phyloP scores from a whole-genome alignment of 2,113 vertebrate species.

The Gnathochromis pfefferi region DNA sequence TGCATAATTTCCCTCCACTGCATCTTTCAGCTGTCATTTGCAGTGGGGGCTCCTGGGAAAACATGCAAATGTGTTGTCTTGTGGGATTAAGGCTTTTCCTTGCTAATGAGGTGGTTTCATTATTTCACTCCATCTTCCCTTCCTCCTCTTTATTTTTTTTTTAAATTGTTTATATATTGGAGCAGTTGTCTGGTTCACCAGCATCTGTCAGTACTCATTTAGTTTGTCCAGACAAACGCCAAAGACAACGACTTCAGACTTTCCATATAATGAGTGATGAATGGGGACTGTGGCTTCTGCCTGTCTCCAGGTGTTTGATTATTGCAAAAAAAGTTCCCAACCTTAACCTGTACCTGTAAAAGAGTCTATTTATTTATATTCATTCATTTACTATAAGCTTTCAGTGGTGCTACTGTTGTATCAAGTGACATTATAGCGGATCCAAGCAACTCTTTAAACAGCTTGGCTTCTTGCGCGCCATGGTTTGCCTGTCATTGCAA shows the following conservation, averaged over 20 bases:
- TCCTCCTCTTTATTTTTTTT: background rate
- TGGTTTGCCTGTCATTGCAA: constrained; percentile 43
- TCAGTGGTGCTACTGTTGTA: background rate
- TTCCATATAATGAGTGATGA: background rate
- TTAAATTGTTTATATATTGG: background rate
- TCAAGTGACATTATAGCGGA: constrained; percentile 1
- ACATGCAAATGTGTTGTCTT: constrained; percentile 44
- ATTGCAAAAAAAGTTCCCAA: background rate
- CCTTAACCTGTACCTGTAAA: background rate
- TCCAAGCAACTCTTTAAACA: constrained; percentile 37
- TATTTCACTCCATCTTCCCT: background rate
- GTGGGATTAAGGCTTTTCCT: constrained; percentile 34
- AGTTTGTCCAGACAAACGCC: background rate
- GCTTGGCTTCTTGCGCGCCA: constrained; percentile 28
- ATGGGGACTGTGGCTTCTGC: background rate
- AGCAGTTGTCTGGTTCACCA: constrained; percentile 11
- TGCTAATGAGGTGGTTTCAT: constrained; percentile 43
- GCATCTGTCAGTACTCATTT: constrained; percentile 22
- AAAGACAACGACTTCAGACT: background rate
- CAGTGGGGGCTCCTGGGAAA: constrained; percentile 19
- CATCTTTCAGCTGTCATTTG: constrained; percentile 15
- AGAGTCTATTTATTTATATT: background rate
- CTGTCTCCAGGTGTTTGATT: background rate
- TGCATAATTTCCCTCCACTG: background rate
- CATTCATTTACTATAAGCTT: background rate